phyloP scores from a whole-genome alignment of 2,888 invertebrate genomes.

The Ophion costatus region DNA sequence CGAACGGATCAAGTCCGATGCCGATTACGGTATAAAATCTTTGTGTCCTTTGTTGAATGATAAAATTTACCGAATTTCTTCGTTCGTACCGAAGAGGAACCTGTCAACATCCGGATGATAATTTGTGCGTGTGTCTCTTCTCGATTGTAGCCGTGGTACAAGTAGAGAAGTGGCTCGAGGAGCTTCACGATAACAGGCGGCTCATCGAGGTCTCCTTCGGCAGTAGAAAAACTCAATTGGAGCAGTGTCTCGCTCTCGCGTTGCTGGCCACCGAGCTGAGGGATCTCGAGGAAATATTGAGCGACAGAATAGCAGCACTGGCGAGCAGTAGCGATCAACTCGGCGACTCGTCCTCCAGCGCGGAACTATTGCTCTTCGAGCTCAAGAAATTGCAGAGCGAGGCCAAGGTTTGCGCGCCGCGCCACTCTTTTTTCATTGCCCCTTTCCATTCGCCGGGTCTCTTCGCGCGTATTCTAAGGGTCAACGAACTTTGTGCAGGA shows the following conservation, averaged over 20 bases:
- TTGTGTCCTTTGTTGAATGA: no score
- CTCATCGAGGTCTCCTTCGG: conserved; percentile 89
- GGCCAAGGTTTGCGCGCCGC: conserved; percentile 88
- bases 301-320: conserved; percentile 85
- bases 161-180: conserved; percentile 91
- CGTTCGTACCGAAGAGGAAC: no score
- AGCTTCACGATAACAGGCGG: conserved; percentile 90
- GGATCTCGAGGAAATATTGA: conserved; percentile 86
- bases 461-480: not conserved
- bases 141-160: conserved; percentile 86
- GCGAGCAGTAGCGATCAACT: conserved; percentile 86
- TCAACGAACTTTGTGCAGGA: conserved; percentile 81
- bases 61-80: no score
- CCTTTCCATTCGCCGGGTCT: not conserved
- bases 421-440: not conserved
- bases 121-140: not conserved
- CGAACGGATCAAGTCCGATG: conserved; percentile 86
- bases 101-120: no score
- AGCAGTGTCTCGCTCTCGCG: conserved; percentile 91
- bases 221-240: conserved; percentile 89
- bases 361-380: conserved; percentile 88
- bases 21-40: conserved; percentile 79
- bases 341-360: conserved; percentile 90
- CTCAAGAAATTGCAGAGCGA: conserved; percentile 89
- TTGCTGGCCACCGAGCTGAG: conserved; percentile 89